These are phyloP conservation scores for Fopius arisanus DNA, from an alignment of 1,140 invertebrate genomes.

Conservation along the genomic window DNA sequence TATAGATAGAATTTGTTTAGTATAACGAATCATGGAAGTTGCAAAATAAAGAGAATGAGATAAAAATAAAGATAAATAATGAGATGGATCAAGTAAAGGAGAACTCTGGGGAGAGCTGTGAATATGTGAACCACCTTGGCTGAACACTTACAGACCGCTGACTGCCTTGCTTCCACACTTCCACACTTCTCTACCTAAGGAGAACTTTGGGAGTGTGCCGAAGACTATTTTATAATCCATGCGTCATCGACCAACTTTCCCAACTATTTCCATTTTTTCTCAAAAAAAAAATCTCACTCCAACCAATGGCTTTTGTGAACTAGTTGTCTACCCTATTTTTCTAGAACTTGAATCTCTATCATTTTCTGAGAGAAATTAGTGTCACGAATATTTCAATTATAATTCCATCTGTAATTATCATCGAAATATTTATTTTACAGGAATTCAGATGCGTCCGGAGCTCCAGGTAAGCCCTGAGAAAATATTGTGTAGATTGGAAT, in stretches of 20 bases:
- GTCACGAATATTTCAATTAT: too few species aligned
- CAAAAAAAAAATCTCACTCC: too few species aligned
- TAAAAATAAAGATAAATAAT: too few species aligned
- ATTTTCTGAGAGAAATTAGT: too few species aligned
- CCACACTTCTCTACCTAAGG: neutral
- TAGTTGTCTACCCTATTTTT: too few species aligned
- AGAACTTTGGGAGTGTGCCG: neutral
- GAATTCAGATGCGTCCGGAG: neutral
- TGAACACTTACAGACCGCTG: neutral
- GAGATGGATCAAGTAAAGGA: neutral
- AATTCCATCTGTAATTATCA: too few species aligned
- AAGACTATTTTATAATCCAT: neutral
- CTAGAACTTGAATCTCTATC: too few species aligned
- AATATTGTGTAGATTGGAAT: neutral
- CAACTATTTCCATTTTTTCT: neutral
- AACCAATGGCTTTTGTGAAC: too few species aligned
- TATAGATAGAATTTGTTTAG: too few species aligned
- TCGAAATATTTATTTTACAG: neutral
- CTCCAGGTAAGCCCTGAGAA: neutral
- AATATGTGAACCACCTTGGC: conserved; percentile 1
- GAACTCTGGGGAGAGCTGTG: neutral
- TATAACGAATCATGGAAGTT: too few species aligned
- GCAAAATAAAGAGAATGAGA: too few species aligned
- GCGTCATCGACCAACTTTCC: neutral
- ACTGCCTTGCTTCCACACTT: neutral